A percentile compares a stretch with the other conserved stretches of the same genome.
Conservation (phyloP, 2,113 vertebrate genomes). For the Pyxicephalus adspersus region DNA sequence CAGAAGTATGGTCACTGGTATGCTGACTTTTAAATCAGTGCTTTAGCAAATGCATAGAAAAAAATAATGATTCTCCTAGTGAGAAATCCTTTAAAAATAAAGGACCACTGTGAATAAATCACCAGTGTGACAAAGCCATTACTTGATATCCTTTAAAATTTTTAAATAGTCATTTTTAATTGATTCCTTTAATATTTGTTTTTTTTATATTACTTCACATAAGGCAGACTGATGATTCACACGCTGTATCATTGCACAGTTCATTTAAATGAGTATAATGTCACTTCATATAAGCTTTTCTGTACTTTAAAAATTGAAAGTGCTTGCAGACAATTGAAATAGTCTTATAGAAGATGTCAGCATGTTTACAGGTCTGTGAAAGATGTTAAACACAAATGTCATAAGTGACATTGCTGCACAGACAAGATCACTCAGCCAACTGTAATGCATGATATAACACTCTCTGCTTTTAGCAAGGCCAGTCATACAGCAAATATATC, state of each 20-base stretch:
- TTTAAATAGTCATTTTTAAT: no score
- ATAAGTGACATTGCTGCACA: slow-evolving; percentile 10
- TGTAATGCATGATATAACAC: background rate
- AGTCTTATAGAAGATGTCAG: slow-evolving; percentile 17
- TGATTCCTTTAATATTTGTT: no score
- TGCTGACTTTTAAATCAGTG: no score
- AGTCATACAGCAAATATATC: background rate
- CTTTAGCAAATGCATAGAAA: no score
- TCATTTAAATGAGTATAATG: background rate
- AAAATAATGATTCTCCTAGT: no score
- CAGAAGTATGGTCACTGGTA: no score
- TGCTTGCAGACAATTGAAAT: background rate
- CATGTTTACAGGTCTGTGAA: slow-evolving; percentile 14
- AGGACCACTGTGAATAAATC: no score
- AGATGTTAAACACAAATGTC: slow-evolving; percentile 25
- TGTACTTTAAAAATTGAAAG: background rate
- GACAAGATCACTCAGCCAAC: background rate
- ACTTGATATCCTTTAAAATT: no score
- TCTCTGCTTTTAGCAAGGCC: background rate
- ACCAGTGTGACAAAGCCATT: no score
- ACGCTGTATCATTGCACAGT: background rate
- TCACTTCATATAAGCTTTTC: background rate
- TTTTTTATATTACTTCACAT: background rate
- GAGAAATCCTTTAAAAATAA: no score
- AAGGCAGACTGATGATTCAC: background rate